Base-by-base conservation (phyloP, 2,797 vertebrate genomes). In the Siniperca undulata region DNA sequence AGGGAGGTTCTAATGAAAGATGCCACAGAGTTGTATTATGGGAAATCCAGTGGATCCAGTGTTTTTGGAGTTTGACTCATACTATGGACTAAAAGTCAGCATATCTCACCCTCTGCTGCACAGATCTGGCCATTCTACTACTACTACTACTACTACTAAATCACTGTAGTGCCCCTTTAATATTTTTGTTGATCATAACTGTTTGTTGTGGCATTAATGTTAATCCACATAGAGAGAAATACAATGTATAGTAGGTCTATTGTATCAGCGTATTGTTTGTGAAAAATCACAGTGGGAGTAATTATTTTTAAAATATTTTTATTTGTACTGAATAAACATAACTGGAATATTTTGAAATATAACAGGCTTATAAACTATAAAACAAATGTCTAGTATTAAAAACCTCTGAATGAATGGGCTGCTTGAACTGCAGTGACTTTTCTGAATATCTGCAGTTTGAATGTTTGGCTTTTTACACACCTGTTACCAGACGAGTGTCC, bases 241-340 rank as follows among this genome's bases (percentile, higher is more conserved):
- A 70, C 50, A 64, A 44, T 38, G 17, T 56, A 11, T 24, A 46
- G 27, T 17, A 2, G 2, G 1, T 46, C 3, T 34, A 19, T 70
- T n/a, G 11, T 70, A 19, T 44, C 48, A 44, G 8, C 3, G 4
- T 44, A 13, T 7, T 38, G 30, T 48, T 17, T 55, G 22, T 56
- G 55, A 59, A 58, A 56, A 66, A 77, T 48, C 30, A 74, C 38
- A 44, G n/a, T 9, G 6, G 46, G 16, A 9, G 9, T 13, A 52
- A 48, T 42, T 7, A 72, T n/a, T n/a, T 61, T 77, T n/a, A 1
- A 61, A 64, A 56, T 69, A 14, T 48, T 60, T 82, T 64, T 56
- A 78, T 77, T 61, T 60, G 40, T 53, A 60, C 11, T 69, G 56
- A 64, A 64, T 30, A 69, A 60, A 65, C 24, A 52, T 40, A 14